These are phyloP conservation scores for Mus caroli DNA, from an alignment of 2,797 vertebrate species.

Conservation along the genomic window DNA sequence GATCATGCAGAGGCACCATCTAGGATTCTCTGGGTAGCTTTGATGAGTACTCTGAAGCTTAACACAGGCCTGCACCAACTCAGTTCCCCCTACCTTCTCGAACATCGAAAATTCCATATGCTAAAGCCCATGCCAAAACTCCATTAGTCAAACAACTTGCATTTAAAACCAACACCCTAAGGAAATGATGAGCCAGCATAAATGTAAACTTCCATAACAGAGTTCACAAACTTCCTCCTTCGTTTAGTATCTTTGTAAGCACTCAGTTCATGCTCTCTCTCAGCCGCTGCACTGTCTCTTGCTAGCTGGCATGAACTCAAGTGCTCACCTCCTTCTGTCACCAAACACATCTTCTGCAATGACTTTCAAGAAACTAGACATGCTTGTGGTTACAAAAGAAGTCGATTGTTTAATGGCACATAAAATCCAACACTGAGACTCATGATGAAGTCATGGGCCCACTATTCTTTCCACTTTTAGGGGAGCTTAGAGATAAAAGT, in stretches of 20 bases:
- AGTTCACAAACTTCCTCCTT: conserved; percentile 38
- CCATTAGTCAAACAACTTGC: conserved; percentile 33
- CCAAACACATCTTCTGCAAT: neutral
- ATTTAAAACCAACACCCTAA: conserved; percentile 54
- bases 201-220: neutral
- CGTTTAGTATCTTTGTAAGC: neutral
- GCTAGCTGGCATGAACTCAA: neutral
- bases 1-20: neutral
- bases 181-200: conserved; percentile 15
- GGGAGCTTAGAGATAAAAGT: conserved; percentile 10
- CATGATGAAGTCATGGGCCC: neutral
- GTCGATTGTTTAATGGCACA: neutral
- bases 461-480: neutral
- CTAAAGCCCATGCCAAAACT: conserved; percentile 45
- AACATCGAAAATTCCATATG: conserved; percentile 28
- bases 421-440: neutral
- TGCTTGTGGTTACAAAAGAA: neutral
- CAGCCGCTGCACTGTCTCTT: neutral
- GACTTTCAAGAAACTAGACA: neutral
- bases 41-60: conserved; percentile 22
- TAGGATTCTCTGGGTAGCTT: conserved; percentile 15
- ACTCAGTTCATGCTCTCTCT: neutral
- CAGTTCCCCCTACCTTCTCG: neutral
- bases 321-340: neutral
- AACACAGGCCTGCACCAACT: conserved; percentile 21